A percentile compares a stretch with the other conserved stretches of the same genome.
Evolutionary conservation across 2,888 invertebrate species (phyloP).

Genomic region (Troilus luridus): DNA sequence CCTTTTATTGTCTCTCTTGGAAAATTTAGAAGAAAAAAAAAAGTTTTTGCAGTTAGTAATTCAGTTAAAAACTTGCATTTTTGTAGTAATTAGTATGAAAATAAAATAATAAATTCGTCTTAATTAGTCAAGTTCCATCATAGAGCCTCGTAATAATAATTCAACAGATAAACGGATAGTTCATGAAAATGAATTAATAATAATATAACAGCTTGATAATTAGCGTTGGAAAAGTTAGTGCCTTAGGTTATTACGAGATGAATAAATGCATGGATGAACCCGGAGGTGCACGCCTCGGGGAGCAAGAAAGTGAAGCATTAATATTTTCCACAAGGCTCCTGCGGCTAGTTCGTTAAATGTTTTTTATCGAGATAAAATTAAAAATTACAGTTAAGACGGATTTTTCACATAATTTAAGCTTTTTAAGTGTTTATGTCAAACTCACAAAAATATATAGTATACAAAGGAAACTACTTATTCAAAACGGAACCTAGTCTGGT

Average conservation of each 20-base stretch:
- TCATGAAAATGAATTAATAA: neutral
- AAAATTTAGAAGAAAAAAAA: no score
- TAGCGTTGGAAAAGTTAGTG: neutral
- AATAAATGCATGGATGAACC: conserved; percentile 11
- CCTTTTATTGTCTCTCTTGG: no score
- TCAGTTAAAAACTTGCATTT: no score
- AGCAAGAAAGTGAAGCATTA: conserved; percentile 34
- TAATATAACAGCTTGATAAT: neutral
- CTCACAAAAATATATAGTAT: neutral
- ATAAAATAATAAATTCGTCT: neutral
- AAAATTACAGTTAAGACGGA: neutral
- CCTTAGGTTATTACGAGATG: neutral
- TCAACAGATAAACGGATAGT: neutral
- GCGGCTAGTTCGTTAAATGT: neutral
- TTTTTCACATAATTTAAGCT: neutral
- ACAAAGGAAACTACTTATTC: no score
- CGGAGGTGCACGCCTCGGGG: neutral
- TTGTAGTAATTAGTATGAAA: neutral
- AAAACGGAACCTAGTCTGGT: no score
- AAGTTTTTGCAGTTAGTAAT: no score
- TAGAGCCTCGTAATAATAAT: neutral
- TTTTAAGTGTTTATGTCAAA: neutral
- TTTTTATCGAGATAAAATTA: neutral
- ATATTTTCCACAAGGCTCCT: neutral
- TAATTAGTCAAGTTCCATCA: neutral